These are phyloP conservation scores for Timandra comae DNA, from an alignment of 2,888 invertebrate species.

Conservation along the genomic window DNA sequence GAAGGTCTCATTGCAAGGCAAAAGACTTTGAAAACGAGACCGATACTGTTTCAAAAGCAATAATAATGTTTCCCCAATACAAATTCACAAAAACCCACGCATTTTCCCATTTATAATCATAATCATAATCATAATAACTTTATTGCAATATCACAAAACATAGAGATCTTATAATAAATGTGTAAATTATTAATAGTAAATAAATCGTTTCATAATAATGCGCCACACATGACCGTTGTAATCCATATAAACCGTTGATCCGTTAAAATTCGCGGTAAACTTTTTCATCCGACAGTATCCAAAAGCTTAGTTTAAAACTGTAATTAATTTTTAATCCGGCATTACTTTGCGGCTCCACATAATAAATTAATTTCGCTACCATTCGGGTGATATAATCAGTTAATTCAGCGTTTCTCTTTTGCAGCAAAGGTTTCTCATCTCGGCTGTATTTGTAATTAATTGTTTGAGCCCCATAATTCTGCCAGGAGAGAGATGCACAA, in stretches of 20 bases:
- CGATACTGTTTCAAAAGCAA: too few relatives aligned
- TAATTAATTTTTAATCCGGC: constrained; percentile 69
- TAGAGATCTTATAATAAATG: too few relatives aligned
- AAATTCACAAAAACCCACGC: too few relatives aligned
- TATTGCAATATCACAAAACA: too few relatives aligned
- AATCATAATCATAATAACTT: too few relatives aligned
- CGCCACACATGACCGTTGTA: constrained; percentile 4
- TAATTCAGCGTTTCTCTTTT: constrained; percentile 37
- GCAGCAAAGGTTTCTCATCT: constrained; percentile 30
- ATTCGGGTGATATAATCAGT: constrained; percentile 46
- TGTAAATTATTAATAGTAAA: too few relatives aligned
- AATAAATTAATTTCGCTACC: constrained; percentile 52
- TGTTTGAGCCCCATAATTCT: constrained; percentile 26
- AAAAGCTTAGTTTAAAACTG: constrained; percentile 49
- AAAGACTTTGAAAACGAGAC: too few relatives aligned
- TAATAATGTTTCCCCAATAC: too few relatives aligned
- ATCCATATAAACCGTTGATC: constrained; percentile 16
- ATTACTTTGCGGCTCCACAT: constrained; percentile 57
- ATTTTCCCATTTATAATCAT: too few relatives aligned
- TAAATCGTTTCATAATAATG: too few relatives aligned
- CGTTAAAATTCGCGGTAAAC: constrained; percentile 34
- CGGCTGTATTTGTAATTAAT: constrained; percentile 31
- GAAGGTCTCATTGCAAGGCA: too few relatives aligned
- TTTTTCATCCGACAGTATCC: constrained; percentile 38
- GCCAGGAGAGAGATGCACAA: constrained; percentile 11